phyloP scores from a whole-genome alignment of 2,888 invertebrate species.

The Cecidostiba fungosa region DNA sequence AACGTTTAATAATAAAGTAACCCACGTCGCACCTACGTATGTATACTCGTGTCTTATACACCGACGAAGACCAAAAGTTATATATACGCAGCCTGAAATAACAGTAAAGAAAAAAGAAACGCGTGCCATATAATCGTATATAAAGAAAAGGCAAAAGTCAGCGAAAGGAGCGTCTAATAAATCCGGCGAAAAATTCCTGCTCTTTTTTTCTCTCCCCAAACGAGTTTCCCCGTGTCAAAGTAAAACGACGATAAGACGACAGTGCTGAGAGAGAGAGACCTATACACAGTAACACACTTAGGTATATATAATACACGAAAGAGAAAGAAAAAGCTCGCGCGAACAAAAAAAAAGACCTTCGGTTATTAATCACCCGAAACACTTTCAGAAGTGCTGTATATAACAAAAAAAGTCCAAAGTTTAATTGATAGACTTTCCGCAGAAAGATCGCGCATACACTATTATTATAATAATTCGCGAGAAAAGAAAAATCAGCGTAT shows the following conservation, averaged over 20 bases:
- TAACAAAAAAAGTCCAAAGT: not conserved
- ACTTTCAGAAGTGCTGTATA: not conserved
- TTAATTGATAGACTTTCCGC: not conserved
- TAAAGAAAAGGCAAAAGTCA: constrained; percentile 6
- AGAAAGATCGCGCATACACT: not conserved
- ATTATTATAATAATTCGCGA: too few relatives aligned
- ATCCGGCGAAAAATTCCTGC: not conserved
- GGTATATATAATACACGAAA: too few relatives aligned
- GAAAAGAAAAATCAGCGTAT: not conserved
- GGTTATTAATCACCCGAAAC: not conserved
- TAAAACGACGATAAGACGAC: constrained; percentile 18
- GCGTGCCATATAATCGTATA: not conserved
- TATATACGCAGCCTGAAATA: not conserved
- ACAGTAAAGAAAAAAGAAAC: not conserved
- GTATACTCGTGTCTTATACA: not conserved
- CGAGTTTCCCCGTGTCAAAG: constrained; percentile 28
- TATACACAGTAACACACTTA: not conserved
- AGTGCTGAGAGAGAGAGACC: not conserved
- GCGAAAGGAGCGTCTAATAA: constrained; percentile 13
- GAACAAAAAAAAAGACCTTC: not conserved
- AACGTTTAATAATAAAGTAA: not conserved
- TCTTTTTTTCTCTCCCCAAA: not conserved
- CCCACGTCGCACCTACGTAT: too few relatives aligned
- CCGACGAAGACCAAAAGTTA: not conserved
- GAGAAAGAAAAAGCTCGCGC: not conserved